Base-by-base conservation (phyloP, 2,113 vertebrate genomes). In the Mesocricetus auratus region DNA sequence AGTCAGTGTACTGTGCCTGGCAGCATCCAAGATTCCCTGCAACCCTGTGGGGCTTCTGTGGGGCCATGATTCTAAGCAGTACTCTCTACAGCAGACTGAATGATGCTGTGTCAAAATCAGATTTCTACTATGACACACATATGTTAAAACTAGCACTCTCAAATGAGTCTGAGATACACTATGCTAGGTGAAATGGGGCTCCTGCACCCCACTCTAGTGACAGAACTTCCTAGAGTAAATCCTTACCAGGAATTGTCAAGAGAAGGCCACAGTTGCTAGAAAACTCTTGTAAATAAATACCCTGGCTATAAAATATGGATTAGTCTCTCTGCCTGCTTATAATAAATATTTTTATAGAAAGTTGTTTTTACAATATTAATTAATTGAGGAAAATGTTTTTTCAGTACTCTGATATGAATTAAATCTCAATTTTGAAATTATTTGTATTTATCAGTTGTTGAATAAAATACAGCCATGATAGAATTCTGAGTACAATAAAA, bases 321-420 rank as follows among this genome's bases (percentile, higher is more conserved):
- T 60, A 71, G 93, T 77, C 7, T 83, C 11, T 87, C 73, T 77
- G 3, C 0, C 17, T 90, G 29, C 24, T 95, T 73, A 19, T 33
- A 29, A 17, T 94, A 60, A 56, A 56, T 56, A 56, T 56, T 42
- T 83, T 93, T 90, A 81, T 71, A 64, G 19, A 45, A n/a, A 56
- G 50, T 69, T 92, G 13, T 13, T 85, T 97, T 90, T 82, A 89
- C 21, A 82, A 6, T 33, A 64, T 17, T 24, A 60, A 60, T 81
- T 39, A 82, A 31, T 85, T 26, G 13, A 96, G 42, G 17, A 81
- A 86, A 66, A 50, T 83, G 47, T 62, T 94, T 78, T 73, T 93
- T 95, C 56, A 90, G 85, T 90, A 86, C 75, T 58, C 36, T 26
- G 36, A n/a, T 90, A 53, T 53, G 56, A 82, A 53, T 68, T 89